Conservation (phyloP, 2,113 vertebrate species). For the Leucoraja erinaceus region DNA sequence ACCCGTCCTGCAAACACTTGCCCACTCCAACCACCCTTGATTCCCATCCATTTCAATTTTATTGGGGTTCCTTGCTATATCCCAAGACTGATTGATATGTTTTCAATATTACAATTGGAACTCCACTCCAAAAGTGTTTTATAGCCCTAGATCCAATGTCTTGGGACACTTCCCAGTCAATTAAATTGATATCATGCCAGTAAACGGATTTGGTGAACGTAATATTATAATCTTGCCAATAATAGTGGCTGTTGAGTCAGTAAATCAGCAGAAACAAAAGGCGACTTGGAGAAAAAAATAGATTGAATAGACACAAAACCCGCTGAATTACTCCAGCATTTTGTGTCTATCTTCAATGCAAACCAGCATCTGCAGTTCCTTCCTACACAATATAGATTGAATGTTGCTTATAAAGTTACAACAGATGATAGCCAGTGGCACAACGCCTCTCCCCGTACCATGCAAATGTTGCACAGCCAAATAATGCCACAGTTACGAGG, state of each 20-base stretch:
- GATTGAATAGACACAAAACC: not conserved
- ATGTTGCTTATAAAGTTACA: not conserved
- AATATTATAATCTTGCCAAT: too few relatives aligned
- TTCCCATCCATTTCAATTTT: too few relatives aligned
- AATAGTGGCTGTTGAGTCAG: not conserved
- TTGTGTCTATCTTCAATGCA: too few relatives aligned
- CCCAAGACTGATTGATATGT: not conserved
- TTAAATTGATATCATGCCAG: not conserved
- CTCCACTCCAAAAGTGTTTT: not conserved
- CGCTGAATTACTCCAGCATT: too few relatives aligned
- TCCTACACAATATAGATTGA: not conserved
- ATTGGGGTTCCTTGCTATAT: not conserved
- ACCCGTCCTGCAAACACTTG: too few relatives aligned
- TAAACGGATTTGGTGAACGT: not conserved
- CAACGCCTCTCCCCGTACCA: not conserved
- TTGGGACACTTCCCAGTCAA: not conserved
- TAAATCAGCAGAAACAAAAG: not conserved
- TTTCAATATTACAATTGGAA: not conserved
- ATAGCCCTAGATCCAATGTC: not conserved
- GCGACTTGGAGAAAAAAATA: not conserved
- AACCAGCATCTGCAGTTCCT: too few relatives aligned
- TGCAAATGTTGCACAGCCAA: not conserved
- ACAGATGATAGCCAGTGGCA: not conserved
- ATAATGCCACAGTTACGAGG: not conserved
- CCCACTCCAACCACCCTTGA: too few relatives aligned